phyloP scores from a whole-genome alignment of 2,888 invertebrate species.

The Camponotus fellah region DNA sequence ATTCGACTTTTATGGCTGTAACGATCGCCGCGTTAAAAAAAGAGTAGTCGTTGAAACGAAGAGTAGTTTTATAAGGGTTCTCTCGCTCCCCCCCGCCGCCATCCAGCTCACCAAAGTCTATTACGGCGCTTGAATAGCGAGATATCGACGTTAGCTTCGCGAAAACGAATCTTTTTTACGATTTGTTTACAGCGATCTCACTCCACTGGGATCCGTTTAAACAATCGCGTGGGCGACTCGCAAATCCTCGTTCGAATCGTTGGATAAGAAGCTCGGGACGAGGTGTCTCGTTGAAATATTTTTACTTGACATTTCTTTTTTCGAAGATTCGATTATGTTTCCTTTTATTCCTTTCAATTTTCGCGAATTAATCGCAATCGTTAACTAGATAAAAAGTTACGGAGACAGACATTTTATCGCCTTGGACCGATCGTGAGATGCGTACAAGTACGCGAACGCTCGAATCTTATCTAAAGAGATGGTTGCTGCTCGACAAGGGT shows the following conservation, averaged over 20 bases:
- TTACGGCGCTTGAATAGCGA: slow-evolving; percentile 73
- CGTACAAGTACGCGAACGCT: slow-evolving; percentile 59
- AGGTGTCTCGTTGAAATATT: background rate
- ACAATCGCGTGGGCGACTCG: slow-evolving; percentile 74
- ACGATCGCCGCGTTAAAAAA: slow-evolving; percentile 78
- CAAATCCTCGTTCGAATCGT: slow-evolving; percentile 64
- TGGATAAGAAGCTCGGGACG: slow-evolving; percentile 15
- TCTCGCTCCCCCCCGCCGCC: background rate
- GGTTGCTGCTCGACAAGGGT: slow-evolving; percentile 76
- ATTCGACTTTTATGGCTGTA: slow-evolving; percentile 74
- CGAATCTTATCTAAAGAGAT: slow-evolving; percentile 77
- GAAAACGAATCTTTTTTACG: slow-evolving; percentile 79
- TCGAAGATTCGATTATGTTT: background rate
- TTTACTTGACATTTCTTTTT: background rate
- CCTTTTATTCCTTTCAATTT: background rate
- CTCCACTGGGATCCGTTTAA: slow-evolving; percentile 70
- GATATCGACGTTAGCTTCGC: slow-evolving; percentile 66
- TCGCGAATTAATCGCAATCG: background rate
- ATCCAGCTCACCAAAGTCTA: slow-evolving; percentile 58
- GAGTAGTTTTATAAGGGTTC: slow-evolving; percentile 79
- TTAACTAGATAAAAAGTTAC: background rate
- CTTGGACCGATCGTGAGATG: slow-evolving; percentile 61
- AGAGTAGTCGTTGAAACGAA: slow-evolving; percentile 76
- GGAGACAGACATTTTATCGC: slow-evolving; percentile 1
- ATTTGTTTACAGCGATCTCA: slow-evolving; percentile 83